These are phyloP conservation scores for Fopius arisanus DNA, from an alignment of 1,140 invertebrate genomes.

Conservation along the genomic window DNA sequence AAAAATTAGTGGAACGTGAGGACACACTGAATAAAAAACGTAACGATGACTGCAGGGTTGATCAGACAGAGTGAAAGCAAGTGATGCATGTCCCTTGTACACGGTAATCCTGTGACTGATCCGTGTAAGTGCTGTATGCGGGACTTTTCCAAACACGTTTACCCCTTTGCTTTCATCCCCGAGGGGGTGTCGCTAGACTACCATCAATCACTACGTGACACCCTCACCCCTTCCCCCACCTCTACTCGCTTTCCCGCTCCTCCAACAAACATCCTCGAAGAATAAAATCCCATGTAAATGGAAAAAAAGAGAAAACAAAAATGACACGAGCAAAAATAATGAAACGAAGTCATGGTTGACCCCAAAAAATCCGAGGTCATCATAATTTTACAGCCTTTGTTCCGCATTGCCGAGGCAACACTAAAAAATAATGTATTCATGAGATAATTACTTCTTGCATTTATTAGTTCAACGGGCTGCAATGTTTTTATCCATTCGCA, in stretches of 20 bases:
- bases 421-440: slow-evolving; percentile 61
- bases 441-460: slow-evolving; percentile 63
- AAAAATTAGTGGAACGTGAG: slow-evolving; percentile 9
- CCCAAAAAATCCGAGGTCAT: not conserved
- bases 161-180: not conserved
- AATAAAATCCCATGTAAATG: not conserved
- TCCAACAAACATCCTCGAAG: not conserved
- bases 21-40: not conserved
- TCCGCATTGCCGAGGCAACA: slow-evolving; percentile 46
- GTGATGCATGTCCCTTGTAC: slow-evolving; percentile 14
- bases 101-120: slow-evolving; percentile 13
- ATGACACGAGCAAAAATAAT: not conserved
- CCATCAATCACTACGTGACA: slow-evolving; percentile 7
- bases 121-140: slow-evolving; percentile 10
- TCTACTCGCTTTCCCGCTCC: not conserved
- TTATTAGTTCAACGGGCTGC: slow-evolving; percentile 50
- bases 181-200: slow-evolving; percentile 7
- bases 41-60: not conserved
- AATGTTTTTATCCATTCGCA: slow-evolving; percentile 57
- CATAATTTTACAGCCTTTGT: slow-evolving; percentile 44
- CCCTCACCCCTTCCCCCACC: not conserved
- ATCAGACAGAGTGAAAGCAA: slow-evolving; percentile 5
- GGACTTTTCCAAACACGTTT: slow-evolving; percentile 11
- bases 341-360: not conserved
- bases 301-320: not conserved